Evolutionary conservation across 2,113 vertebrate genomes (phyloP), one percentile per base, ranked within the genome.

Genomic region (Tympanuchus pallidicinctus): DNA sequence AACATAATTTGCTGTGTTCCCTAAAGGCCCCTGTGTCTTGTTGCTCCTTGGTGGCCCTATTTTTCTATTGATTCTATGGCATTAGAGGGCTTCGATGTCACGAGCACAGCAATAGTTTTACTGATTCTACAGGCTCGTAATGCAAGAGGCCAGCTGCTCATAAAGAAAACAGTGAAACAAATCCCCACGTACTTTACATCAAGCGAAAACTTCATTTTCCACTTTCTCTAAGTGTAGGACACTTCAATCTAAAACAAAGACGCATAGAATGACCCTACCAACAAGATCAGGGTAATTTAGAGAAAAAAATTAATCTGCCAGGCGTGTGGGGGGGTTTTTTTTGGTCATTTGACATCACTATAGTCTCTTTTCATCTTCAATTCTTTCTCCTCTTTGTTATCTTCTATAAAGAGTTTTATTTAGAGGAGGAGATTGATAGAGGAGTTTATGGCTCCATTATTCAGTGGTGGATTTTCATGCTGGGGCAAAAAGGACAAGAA

Each of bases 271-370:
- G 80, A 78, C 48, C 45, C 50, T 70, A 73, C 76, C 91, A 94
- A 97, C 70, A n/a, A 86, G 70, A 94, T 91, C 69, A 90, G 28
- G 32, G 40, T 72, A 84, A 82, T 86, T 82, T 50, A 73, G 83
- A 48, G 60, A 94, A 94, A 72, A 54, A 94, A 89, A 81, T 94
- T 75, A 93, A 93, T 93, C 80, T 67, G 16, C 88, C 88, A 81
- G 72, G 48, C 10, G 73, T 20, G 25, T 54, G 16, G 52, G 40
- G 10, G 40, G 11, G 4, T 94, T 88, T 61, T 24, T 94, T 81
- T 93, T 50, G 11, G 82, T 94, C 88, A 72, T 43, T 93, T 89
- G 56, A 38, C 40, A 79, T 88, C 76, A 75, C 65, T 82, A 59
- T 82, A 72, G 69, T 60, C 89, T 69, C 73, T 86, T 88, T 81